These are phyloP conservation scores for Melanerpes formicivorus DNA, from an alignment of 2,113 vertebrate genomes.

Conservation along the genomic window DNA sequence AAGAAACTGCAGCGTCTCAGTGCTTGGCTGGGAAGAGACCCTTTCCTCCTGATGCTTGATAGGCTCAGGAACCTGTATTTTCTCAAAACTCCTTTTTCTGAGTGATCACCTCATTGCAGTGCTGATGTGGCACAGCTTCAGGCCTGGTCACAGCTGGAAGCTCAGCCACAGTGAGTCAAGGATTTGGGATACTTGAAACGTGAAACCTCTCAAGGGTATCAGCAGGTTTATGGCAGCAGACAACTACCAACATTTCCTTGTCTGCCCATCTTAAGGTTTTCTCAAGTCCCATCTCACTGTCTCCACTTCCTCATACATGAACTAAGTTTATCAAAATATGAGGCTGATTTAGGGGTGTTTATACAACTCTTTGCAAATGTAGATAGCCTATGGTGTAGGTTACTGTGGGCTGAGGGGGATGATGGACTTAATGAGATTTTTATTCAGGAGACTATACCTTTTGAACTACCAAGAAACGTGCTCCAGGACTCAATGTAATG, in stretches of 20 bases:
- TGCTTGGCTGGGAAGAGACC: neutral
- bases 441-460: slow-evolving; percentile 28
- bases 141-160: neutral
- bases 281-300: neutral
- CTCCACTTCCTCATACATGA: slow-evolving; percentile 7
- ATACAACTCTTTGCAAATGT: slow-evolving; percentile 30
- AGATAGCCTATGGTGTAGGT: neutral
- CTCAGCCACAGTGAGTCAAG: neutral
- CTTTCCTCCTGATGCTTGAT: neutral
- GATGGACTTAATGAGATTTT: slow-evolving; percentile 55
- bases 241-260: neutral
- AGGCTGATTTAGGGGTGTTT: slow-evolving; percentile 38
- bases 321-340: slow-evolving; percentile 10
- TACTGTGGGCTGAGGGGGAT: neutral
- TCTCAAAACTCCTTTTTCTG: neutral
- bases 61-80: neutral
- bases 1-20: neutral
- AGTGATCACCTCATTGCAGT: neutral
- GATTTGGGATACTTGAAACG: neutral
- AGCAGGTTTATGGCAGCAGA: neutral
- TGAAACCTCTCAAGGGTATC: neutral
- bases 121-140: neutral
- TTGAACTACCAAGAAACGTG: slow-evolving; percentile 55
- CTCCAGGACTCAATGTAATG: slow-evolving; percentile 50
- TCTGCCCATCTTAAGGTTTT: neutral